phyloP scores from a whole-genome alignment of 2,113 vertebrate species.

The Paramormyrops kingsleyae region DNA sequence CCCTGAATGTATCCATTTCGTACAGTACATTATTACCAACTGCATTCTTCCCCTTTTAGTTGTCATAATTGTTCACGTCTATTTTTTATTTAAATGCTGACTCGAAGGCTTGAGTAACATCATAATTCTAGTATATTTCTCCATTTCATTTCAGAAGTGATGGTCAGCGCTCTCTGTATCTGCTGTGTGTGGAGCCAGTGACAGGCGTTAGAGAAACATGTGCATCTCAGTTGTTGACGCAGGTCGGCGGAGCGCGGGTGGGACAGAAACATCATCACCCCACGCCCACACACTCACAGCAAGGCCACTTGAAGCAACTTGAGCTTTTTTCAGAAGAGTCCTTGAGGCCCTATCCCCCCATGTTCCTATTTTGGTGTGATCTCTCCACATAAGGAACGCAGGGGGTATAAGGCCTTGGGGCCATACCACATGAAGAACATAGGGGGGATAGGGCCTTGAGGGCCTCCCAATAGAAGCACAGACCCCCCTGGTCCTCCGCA shows the following conservation, averaged over 20 bases:
- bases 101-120: background rate
- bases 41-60: background rate
- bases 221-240: background rate
- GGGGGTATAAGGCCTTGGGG: background rate
- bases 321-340: background rate
- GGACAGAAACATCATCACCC: background rate
- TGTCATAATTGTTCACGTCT: background rate
- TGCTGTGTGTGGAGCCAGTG: background rate
- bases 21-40: background rate
- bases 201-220: background rate
- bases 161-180: background rate
- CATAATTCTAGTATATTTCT: background rate
- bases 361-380: background rate
- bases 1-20: background rate
- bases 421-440: background rate
- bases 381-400: background rate
- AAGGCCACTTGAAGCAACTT: background rate
- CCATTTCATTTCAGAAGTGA: background rate
- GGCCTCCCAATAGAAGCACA: background rate
- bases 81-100: background rate
- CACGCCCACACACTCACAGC: background rate
- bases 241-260: background rate
- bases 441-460: background rate
- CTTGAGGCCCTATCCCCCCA: background rate
- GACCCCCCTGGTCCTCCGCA: background rate